phyloP scores from a whole-genome alignment of 2,113 vertebrate species.

The Scophthalmus maximus region DNA sequence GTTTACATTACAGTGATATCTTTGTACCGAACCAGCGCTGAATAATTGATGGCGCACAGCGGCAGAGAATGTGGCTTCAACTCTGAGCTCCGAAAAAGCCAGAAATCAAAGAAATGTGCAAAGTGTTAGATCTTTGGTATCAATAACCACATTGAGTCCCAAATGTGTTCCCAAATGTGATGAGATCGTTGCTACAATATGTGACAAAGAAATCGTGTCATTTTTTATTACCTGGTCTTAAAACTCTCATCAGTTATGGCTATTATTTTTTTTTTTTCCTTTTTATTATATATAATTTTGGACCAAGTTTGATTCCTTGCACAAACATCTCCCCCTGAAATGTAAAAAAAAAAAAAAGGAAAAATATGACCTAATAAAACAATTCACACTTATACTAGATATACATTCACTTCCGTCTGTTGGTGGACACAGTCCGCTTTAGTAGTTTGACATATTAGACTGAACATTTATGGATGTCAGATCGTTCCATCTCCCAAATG shows the following conservation, averaged over 20 bases:
- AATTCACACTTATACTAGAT: constrained; percentile 30
- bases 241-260: no score
- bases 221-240: not conserved
- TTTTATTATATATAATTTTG: no score
- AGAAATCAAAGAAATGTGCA: constrained; percentile 1
- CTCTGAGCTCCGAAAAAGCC: no score
- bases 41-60: constrained; percentile 15
- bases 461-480: constrained; percentile 43
- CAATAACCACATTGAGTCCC: not conserved
- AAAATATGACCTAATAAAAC: no score
- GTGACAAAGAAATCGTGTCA: not conserved
- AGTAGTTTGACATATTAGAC: constrained; percentile 25
- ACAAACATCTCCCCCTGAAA: no score
- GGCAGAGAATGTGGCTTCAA: not conserved
- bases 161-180: no score
- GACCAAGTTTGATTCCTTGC: no score
- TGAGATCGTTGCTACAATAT: not conserved
- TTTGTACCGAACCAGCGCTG: constrained; percentile 1
- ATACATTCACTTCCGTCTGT: constrained; percentile 5
- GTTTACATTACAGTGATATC: constrained; percentile 30
- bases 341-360: no score
- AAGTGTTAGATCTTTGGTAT: not conserved
- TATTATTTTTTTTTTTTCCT: no score
- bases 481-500: constrained; percentile 61
- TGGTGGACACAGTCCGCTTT: not conserved